Conservation (phyloP, 2,797 vertebrate species). For the Coluber constrictor region DNA sequence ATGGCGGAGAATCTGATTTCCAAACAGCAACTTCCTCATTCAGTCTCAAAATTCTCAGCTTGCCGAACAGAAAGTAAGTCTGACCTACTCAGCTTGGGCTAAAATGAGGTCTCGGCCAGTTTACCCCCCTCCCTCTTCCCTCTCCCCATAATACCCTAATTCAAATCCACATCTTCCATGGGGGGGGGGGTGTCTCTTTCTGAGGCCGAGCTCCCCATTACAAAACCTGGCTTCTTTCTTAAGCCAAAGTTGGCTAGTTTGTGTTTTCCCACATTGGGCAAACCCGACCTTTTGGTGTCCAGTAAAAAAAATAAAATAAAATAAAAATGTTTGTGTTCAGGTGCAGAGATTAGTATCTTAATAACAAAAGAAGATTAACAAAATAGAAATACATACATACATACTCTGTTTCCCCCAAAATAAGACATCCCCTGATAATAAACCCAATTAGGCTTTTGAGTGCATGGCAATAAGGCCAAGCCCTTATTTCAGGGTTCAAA, state of each 20-base stretch:
- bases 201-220: not conserved
- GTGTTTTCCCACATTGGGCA: not conserved
- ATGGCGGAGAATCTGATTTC: not conserved
- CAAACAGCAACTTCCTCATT: not conserved
- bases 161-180: not conserved
- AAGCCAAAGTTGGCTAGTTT: not conserved
- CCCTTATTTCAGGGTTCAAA: too few species aligned
- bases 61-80: not conserved
- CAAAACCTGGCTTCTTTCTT: not conserved
- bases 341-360: too few species aligned
- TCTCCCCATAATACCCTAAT: not conserved
- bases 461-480: too few species aligned
- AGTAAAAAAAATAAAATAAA: too few species aligned
- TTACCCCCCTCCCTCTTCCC: not conserved
- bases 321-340: too few species aligned
- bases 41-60: not conserved
- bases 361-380: too few species aligned
- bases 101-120: not conserved
- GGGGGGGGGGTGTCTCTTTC: not conserved
- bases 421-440: too few species aligned
- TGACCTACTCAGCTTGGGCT: not conserved
- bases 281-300: too few species aligned
- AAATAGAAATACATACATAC: too few species aligned
- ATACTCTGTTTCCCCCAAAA: too few species aligned
- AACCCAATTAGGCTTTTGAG: too few species aligned